Evolutionary conservation across 2,113 vertebrate species (phyloP).

Genomic region (Crotalus helleri): DNA sequence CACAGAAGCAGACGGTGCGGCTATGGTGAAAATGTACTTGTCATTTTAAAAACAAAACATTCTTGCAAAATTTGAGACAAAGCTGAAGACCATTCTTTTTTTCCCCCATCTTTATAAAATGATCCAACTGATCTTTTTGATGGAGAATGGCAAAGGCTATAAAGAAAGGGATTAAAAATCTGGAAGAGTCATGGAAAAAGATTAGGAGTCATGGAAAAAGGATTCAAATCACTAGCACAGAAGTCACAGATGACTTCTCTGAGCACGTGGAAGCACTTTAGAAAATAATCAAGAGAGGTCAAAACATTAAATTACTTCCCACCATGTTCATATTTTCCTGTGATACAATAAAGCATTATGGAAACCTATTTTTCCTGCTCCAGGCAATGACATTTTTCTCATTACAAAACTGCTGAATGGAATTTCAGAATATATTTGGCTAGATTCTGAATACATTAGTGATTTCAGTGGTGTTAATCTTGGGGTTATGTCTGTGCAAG

Average conservation of each 20-base stretch:
- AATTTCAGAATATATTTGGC: constrained; percentile 37
- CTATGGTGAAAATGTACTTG: neutral
- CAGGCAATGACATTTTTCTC: constrained; percentile 43
- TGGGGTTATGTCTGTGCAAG: constrained; percentile 1
- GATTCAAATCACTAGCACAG: constrained; percentile 44
- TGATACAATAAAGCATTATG: constrained; percentile 38
- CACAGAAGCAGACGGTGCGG: neutral
- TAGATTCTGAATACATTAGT: constrained; percentile 41
- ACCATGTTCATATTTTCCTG: constrained; percentile 36
- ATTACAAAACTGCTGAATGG: constrained; percentile 46
- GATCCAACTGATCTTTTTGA: constrained; percentile 30
- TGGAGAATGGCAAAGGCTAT: constrained; percentile 25
- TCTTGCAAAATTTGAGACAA: constrained; percentile 28
- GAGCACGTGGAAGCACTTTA: constrained; percentile 44
- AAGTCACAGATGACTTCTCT: constrained; percentile 6
- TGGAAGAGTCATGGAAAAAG: constrained; percentile 48
- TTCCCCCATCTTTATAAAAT: constrained; percentile 33
- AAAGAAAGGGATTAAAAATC: constrained; percentile 47
- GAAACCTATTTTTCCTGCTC: constrained; percentile 48
- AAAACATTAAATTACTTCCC: constrained; percentile 56
- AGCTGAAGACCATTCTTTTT: neutral
- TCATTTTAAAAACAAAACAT: neutral
- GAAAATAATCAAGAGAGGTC: constrained; percentile 49
- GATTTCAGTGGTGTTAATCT: constrained; percentile 32
- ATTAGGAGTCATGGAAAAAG: constrained; percentile 41